Conservation (phyloP, 53 echinoderm and acorn worm species). For the Holothuria scabra region DNA sequence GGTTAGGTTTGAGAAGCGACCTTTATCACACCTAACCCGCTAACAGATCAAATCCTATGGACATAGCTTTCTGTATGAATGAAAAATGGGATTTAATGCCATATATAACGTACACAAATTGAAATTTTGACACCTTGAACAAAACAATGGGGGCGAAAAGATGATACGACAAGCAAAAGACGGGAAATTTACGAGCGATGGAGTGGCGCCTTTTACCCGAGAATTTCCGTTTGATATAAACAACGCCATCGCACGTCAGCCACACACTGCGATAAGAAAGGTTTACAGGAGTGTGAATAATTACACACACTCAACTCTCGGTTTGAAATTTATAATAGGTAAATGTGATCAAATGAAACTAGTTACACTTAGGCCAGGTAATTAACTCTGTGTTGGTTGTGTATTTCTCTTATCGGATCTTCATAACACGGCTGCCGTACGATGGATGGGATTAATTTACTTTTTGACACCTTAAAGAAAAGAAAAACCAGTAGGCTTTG, state of each 20-base stretch:
- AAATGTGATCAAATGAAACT: no score
- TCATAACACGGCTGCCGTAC: no score
- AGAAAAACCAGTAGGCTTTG: no score
- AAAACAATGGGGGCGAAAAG: conserved; percentile 20
- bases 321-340: no score
- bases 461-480: no score
- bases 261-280: conserved; percentile 41
- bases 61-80: conserved; percentile 4
- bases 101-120: conserved; percentile 47
- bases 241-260: neutral
- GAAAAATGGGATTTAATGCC: conserved; percentile 38
- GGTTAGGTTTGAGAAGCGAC: neutral
- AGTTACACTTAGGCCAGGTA: no score
- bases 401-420: no score
- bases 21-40: conserved; percentile 39
- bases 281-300: neutral
- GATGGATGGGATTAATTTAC: no score
- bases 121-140: conserved; percentile 45
- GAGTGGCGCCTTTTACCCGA: conserved; percentile 44
- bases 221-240: conserved; percentile 46
- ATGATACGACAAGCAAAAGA: conserved; percentile 17
- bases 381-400: no score
- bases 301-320: conserved; percentile 35
- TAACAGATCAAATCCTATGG: neutral
- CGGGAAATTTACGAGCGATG: conserved; percentile 32